A percentile compares a stretch with the other conserved stretches of the same genome.
phyloP scores from a whole-genome alignment of 2,113 vertebrate species.

The Chascanopsetta lugubris region DNA sequence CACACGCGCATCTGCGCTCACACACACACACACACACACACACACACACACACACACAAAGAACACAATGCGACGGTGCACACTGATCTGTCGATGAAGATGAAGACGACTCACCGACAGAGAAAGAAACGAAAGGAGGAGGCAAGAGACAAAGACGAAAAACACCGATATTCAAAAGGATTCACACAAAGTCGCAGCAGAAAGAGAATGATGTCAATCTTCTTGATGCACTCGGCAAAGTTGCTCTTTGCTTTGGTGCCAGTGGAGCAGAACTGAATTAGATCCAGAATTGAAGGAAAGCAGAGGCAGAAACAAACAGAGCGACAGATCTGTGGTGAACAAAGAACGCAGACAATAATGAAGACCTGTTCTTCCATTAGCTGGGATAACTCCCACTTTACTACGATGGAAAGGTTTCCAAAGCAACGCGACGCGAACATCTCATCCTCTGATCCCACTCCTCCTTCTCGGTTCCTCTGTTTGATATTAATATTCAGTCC shows the following conservation, averaged over 20 bases:
- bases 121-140: no score
- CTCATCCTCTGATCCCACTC: neutral
- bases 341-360: constrained; percentile 51
- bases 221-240: constrained; percentile 11
- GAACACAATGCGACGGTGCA: constrained; percentile 56
- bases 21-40: neutral
- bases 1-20: neutral
- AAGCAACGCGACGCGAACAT: constrained; percentile 25
- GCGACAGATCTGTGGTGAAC: constrained; percentile 27
- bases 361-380: constrained; percentile 47
- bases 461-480: neutral
- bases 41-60: constrained; percentile 24
- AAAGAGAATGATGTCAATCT: constrained; percentile 11
- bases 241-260: constrained; percentile 24
- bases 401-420: constrained; percentile 43
- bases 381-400: constrained; percentile 28
- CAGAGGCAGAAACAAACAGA: constrained; percentile 39
- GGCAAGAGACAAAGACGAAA: constrained; percentile 11
- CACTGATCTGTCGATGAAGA: constrained; percentile 61
- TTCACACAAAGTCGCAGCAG: constrained; percentile 10
- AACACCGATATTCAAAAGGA: constrained; percentile 24
- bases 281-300: constrained; percentile 39
- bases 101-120: constrained; percentile 51
- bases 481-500: constrained; percentile 3
- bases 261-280: constrained; percentile 7